Conservation (phyloP, 2,797 vertebrate species). For the Lagocephalus sceleratus region DNA sequence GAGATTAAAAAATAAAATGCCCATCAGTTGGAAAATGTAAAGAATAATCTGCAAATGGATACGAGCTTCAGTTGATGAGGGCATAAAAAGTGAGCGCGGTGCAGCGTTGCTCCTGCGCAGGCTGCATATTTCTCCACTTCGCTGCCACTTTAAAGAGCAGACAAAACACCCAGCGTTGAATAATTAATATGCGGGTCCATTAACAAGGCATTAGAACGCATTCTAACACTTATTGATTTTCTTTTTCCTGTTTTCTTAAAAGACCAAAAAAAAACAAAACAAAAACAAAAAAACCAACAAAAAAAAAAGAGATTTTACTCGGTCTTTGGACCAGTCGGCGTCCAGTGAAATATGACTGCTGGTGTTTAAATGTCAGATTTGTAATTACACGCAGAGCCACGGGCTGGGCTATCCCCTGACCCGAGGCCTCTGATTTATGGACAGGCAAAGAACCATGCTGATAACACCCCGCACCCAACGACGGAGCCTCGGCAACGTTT, state of each 20-base stretch:
- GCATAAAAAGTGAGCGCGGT: constrained; percentile 49
- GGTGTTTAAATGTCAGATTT: constrained; percentile 81
- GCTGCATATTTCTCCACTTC: constrained; percentile 73
- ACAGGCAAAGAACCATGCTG: constrained; percentile 47
- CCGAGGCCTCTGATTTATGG: constrained; percentile 71
- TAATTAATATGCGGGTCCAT: constrained; percentile 84
- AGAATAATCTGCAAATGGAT: background rate
- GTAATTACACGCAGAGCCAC: constrained; percentile 74
- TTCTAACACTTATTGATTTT: constrained; percentile 79
- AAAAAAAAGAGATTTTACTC: constrained; percentile 59
- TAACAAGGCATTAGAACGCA: constrained; percentile 84
- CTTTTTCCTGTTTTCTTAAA: constrained; percentile 16
- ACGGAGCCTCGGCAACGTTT: constrained; percentile 21
- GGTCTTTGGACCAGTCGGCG: constrained; percentile 58
- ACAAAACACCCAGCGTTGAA: constrained; percentile 81
- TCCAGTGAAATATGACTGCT: constrained; percentile 73
- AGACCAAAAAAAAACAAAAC: too few relatives aligned
- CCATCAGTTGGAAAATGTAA: background rate
- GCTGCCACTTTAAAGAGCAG: constrained; percentile 81
- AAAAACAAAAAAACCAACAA: background rate
- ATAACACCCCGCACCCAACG: constrained; percentile 20
- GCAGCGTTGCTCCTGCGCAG: constrained; percentile 13
- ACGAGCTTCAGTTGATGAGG: constrained; percentile 16
- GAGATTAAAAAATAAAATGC: background rate
- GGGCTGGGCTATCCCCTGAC: constrained; percentile 58